These are phyloP conservation scores for Chrysolina oricalcia DNA, from an alignment of 2,888 invertebrate genomes.

Conservation along the genomic window DNA sequence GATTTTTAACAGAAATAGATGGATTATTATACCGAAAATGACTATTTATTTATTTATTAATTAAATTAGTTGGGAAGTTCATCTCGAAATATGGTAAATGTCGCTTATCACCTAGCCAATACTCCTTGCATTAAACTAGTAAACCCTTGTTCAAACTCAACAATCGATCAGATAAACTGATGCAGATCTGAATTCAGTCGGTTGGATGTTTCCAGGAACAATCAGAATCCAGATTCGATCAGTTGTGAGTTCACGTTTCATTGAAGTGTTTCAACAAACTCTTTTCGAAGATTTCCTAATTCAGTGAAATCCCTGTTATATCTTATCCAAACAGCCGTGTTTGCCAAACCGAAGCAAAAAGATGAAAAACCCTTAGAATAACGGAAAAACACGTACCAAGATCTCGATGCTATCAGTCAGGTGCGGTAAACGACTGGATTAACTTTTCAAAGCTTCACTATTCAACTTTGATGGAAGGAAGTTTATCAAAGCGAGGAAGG, in stretches of 20 bases:
- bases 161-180: neutral
- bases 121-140: neutral
- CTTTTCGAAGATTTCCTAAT: neutral
- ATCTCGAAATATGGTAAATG: no score
- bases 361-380: conserved; percentile 14
- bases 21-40: no score
- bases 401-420: conserved; percentile 20
- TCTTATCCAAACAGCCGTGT: conserved; percentile 8
- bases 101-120: neutral
- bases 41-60: no score
- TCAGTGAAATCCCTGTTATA: conserved; percentile 9
- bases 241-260: neutral
- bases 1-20: no score
- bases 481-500: conserved; percentile 14
- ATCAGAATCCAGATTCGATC: conserved; percentile 1
- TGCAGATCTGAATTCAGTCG: neutral
- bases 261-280: conserved; percentile 15
- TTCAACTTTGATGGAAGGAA: conserved; percentile 8
- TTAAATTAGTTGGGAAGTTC: no score
- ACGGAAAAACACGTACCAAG: conserved; percentile 13
- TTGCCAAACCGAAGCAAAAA: conserved; percentile 18
- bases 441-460: conserved; percentile 13
- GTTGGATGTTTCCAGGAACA: neutral
- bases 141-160: neutral
- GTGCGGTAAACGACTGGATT: conserved; percentile 19